Evolutionary conservation across 2,888 invertebrate genomes (phyloP), one percentile per base, ranked within the genome.

Genomic region (Epistrophella euchroma): DNA sequence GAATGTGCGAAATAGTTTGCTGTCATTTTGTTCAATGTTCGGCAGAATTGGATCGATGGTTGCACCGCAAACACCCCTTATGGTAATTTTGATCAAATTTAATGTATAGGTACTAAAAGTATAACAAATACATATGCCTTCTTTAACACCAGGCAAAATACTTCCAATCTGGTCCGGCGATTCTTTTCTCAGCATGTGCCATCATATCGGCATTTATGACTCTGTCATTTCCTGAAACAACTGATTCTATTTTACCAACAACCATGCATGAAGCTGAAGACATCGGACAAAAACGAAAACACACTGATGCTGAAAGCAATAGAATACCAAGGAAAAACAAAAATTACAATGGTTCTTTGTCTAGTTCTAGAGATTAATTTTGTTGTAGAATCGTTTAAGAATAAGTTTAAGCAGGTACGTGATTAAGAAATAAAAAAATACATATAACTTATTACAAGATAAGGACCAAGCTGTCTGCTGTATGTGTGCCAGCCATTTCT

Each of bases 51-150:
- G 96, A 25, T 95, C 95, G 60, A 94, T 95, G 90, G 90, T 95
- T 64, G 95, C 96, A 50, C 96, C 96, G 56, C 96, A 95, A 91
- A 95, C 95, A 37, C 95, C 95, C 9, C 92, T 96, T 17, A 90
- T 96, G 89, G 91, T 91, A 88, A 88, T 85, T 25, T 22, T 5
- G 9, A 7, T 15, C 11, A 22, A 22, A 9, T 45, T 45, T 0
- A 50, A 13, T 50, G 22, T 6, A 25, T 25, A n/a, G 2, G 6
- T 28, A 15, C 2, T 22, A 1, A 22, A 19, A 11, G 10, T 19
- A 11, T 19, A 19, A 47, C 13, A 6, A 22, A 50, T 6, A 6
- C 13, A 50, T 6, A 0, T 25, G 7, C 25, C 15, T 11, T 0
- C 25, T 15, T 5, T 50, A 4, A 6, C 7, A n/a, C 40, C 0